Percentiles rank a stretch among this genome's conserved stretches.
Evolutionary conservation across 2,888 invertebrate species (phyloP).

Genomic region (Nymphalis c-album): DNA sequence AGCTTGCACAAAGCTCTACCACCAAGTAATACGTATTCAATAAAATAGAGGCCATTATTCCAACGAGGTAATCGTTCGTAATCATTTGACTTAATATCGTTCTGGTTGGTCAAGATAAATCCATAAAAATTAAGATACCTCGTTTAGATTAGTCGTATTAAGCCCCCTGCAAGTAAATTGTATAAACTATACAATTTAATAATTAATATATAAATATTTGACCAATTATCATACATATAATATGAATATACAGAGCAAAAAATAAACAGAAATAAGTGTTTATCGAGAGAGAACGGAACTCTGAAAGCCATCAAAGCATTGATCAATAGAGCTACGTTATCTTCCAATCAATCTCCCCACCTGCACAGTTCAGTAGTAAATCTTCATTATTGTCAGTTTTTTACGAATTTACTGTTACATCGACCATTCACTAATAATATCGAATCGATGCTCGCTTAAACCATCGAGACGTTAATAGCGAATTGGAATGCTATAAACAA

Average conservation of each 20-base stretch:
- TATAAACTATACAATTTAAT: too few species aligned
- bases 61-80: too few species aligned
- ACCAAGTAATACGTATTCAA: too few species aligned
- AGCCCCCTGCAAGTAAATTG: too few species aligned
- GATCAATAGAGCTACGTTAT: constrained; percentile 58
- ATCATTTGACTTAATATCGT: too few species aligned
- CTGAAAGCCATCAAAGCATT: constrained; percentile 52
- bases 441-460: constrained; percentile 38
- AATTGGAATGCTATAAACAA: constrained; percentile 43
- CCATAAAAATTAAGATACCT: too few species aligned
- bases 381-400: constrained; percentile 69
- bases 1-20: too few species aligned
- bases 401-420: constrained; percentile 67
- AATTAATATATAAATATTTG: too few species aligned
- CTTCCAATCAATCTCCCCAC: constrained; percentile 64
- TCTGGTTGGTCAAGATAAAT: too few species aligned
- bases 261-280: constrained; percentile 7
- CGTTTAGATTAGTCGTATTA: too few species aligned
- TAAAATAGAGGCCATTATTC: too few species aligned
- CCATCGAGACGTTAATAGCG: constrained; percentile 40
- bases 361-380: constrained; percentile 65
- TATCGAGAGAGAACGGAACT: constrained; percentile 31
- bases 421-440: constrained; percentile 43
- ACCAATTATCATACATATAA: not conserved
- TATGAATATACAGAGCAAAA: not conserved